Evolutionary conservation across 1,140 invertebrate genomes (phyloP), one percentile per base, ranked within the genome.

Genomic region (Lordiphosa collinella): DNA sequence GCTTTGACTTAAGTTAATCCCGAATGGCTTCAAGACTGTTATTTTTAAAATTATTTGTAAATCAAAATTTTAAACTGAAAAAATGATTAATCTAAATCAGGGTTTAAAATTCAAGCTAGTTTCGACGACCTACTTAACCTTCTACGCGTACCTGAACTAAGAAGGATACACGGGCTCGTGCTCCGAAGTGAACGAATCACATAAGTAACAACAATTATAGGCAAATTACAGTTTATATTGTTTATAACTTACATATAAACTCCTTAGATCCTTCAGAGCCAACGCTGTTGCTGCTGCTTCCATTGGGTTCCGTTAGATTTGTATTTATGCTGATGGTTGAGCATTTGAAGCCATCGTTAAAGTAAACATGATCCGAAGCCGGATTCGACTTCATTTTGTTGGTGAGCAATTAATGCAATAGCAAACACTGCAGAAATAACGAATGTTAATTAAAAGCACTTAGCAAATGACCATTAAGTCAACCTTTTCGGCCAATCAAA

Each of bases 261-360:
- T 88, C 86, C 61, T 82, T 80, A 14, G 86, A 86, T 65, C 71
- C 80, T 53, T 78, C 63, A n/a, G 50, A 78, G 7, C 60, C 60
- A n/a, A 64, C 51, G 18, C 51, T 63, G 13, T 43, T 49, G 44
- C 14, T 41, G 18, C 36, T 63, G 38, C 58, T 69, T 7, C 48
- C 52, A 43, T 68, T 69, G 29, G 58, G 54, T 46, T 88, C 80
- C 9, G 58, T 46, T 6, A 67, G 7, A 12, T 88, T 70, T 2
- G 60, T 75, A 32, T 61, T 73, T 4, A 88, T 88, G 50, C 79
- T 86, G 13, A 87, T 78, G 4, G 87, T 72, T 16, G 87, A 88
- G 59, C 84, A 88, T 46, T 87, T 87, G 40, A 88, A 73, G 29
- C 68, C 84, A 37, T 88, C 84, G 52, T 88, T 88, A 16, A 87